A percentile compares a stretch with the other conserved stretches of the same genome.
Evolutionary conservation across 2,888 invertebrate species (phyloP).

Genomic region (Nemurella pictetii): DNA sequence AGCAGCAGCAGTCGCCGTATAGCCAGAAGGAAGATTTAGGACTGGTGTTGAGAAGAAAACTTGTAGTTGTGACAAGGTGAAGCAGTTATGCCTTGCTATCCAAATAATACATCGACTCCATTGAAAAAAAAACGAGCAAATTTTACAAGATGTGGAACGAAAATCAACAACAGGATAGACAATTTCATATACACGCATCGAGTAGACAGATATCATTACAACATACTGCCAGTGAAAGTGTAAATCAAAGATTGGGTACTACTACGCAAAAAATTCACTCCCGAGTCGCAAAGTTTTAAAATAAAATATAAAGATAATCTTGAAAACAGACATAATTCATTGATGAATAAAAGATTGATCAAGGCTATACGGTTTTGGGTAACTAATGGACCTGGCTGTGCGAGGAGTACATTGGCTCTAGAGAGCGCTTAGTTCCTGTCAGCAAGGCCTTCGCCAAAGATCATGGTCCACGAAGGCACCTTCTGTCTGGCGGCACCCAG

Average conservation of each 20-base stretch:
- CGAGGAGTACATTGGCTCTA: neutral
- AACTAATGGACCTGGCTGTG: neutral
- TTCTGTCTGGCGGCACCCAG: neutral
- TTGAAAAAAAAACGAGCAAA: neutral
- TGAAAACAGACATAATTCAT: neutral
- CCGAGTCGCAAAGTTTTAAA: no score
- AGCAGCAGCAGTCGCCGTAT: neutral
- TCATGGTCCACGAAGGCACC: neutral
- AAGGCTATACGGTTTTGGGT: neutral
- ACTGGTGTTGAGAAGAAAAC: neutral
- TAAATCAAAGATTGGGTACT: no score
- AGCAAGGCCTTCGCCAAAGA: neutral
- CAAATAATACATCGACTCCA: constrained; percentile 5
- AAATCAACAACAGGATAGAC: neutral
- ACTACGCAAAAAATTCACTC: no score
- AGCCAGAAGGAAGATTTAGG: neutral
- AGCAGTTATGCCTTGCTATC: neutral
- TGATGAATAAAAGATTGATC: neutral
- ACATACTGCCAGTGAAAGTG: no score
- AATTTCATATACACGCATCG: neutral
- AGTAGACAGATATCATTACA: no score
- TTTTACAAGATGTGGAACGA: neutral
- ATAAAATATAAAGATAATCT: neutral
- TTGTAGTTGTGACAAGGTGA: constrained; percentile 7
- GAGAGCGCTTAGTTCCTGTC: neutral